These are phyloP conservation scores for Catharus bicknelli DNA, from an alignment of 2,113 vertebrate species.

Conservation along the genomic window DNA sequence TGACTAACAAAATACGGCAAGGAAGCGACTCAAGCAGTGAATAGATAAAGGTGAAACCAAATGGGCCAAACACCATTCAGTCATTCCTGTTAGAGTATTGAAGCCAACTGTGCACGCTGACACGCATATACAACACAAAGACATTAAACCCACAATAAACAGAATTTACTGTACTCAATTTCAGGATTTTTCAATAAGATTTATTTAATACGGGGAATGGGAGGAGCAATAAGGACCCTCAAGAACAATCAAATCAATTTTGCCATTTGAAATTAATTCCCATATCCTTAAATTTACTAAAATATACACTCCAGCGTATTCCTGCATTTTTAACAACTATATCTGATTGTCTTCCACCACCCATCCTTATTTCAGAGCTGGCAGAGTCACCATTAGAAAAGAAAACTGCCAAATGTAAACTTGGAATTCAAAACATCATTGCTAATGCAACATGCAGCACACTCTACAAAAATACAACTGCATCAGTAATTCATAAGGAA, in stretches of 20 bases:
- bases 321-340: not conserved
- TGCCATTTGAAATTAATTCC: not conserved
- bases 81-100: not conserved
- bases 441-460: not conserved
- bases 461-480: not conserved
- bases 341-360: rapidly evolving
- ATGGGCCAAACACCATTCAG: not conserved
- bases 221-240: not conserved
- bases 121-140: not conserved
- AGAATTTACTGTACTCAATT: not conserved
- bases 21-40: not conserved
- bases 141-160: not conserved
- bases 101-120: not conserved
- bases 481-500: not conserved
- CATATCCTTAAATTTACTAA: not conserved
- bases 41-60: not conserved
- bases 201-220: not conserved
- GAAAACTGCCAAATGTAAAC: not conserved
- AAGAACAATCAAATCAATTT: not conserved
- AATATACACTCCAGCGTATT: not conserved
- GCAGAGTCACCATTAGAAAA: not conserved
- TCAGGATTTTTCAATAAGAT: not conserved
- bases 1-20: not conserved
- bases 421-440: not conserved
- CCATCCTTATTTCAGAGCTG: not conserved